phyloP scores from a whole-genome alignment of 2,888 invertebrate genomes.

The Gandaritis pyraliata region DNA sequence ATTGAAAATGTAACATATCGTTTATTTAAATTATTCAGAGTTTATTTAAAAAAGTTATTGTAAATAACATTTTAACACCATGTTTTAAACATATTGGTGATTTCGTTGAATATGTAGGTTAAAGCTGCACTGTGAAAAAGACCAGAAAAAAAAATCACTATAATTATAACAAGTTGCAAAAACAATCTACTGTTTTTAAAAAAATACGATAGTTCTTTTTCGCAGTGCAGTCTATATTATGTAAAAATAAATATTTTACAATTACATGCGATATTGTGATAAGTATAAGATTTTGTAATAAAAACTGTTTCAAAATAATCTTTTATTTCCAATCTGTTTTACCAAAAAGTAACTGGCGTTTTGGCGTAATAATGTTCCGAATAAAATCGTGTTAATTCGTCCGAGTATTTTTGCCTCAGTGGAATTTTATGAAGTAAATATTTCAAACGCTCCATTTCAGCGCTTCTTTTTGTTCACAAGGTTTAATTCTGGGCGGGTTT shows the following conservation, averaged over 20 bases:
- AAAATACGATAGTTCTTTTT: slow-evolving; percentile 8
- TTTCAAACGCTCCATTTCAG: slow-evolving; percentile 18
- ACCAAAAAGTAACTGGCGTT: background rate
- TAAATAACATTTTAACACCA: slow-evolving; percentile 36
- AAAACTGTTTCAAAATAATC: slow-evolving; percentile 47
- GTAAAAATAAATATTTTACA: slow-evolving; percentile 50
- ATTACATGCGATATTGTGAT: slow-evolving; percentile 66
- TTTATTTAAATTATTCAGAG: slow-evolving; percentile 30
- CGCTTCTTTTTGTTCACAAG: slow-evolving; percentile 1
- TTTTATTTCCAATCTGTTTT: slow-evolving; percentile 14
- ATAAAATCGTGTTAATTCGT: slow-evolving; percentile 14
- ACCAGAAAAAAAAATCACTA: no score
- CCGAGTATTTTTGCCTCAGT: slow-evolving; percentile 11
- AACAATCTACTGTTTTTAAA: background rate
- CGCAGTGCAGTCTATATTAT: slow-evolving; percentile 14
- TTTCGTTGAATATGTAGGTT: slow-evolving; percentile 44
- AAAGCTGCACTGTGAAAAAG: slow-evolving; percentile 11
- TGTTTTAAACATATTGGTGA: slow-evolving; percentile 67
- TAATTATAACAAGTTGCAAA: no score
- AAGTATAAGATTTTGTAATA: slow-evolving; percentile 62
- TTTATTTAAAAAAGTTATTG: slow-evolving; percentile 34
- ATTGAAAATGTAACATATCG: slow-evolving; percentile 27
- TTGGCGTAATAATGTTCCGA: background rate
- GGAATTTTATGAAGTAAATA: slow-evolving; percentile 26
- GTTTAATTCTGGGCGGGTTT: background rate